Percentiles rank a stretch among this genome's conserved stretches.
Evolutionary conservation across 2,797 vertebrate genomes (phyloP).

Genomic region (Dendrocincla tyrannina): DNA sequence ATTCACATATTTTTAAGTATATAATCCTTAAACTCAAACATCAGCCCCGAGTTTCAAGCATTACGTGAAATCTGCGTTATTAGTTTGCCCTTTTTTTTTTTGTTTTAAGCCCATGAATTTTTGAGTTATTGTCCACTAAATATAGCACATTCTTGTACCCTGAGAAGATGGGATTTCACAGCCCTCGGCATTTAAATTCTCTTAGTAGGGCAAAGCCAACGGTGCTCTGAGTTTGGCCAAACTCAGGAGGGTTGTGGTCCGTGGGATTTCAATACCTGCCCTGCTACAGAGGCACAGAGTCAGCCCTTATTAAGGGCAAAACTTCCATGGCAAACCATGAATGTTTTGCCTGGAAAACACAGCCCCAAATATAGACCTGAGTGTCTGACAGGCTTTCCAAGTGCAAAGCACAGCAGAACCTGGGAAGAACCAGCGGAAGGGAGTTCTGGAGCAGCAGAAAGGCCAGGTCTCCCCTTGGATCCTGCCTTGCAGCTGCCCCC

Average conservation of each 20-base stretch:
- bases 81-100: neutral
- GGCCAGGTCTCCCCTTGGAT: neutral
- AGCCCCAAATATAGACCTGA: neutral
- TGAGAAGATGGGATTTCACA: neutral
- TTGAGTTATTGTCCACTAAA: neutral
- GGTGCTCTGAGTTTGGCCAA: neutral
- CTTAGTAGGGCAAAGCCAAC: neutral
- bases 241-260: fast-evolving
- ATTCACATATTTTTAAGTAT: neutral
- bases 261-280: neutral
- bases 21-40: neutral
- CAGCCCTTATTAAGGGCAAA: neutral
- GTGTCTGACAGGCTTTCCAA: neutral
- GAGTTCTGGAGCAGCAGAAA: neutral
- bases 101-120: neutral
- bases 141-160: neutral
- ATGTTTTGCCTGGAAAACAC: neutral
- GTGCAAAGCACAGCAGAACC: neutral
- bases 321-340: neutral
- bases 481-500: constrained; percentile 13
- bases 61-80: neutral
- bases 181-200: neutral
- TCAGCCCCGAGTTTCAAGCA: neutral
- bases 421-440: neutral
- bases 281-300: neutral